These are phyloP conservation scores for Leptodirus hochenwartii DNA, from an alignment of 2,888 invertebrate genomes.

Conservation along the genomic window DNA sequence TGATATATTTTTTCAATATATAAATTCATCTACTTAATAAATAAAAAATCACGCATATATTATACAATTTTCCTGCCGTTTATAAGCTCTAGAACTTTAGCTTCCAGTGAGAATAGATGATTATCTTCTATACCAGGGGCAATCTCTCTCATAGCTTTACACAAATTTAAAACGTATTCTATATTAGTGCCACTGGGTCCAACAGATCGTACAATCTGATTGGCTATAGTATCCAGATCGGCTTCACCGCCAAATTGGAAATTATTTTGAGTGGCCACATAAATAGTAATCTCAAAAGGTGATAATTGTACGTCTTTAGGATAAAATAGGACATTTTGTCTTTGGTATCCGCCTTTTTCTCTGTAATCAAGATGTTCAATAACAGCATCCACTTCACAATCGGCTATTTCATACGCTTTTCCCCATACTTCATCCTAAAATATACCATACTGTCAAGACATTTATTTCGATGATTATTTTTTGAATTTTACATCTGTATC, in stretches of 20 bases:
- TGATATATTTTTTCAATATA: too few species aligned
- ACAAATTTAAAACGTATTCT: conserved; percentile 80
- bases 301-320: conserved; percentile 31
- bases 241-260: conserved; percentile 51
- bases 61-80: conserved; percentile 12
- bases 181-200: conserved; percentile 84
- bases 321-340: conserved; percentile 51
- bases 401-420: conserved; percentile 71
- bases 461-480: conserved; percentile 1
- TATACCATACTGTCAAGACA: conserved; percentile 2
- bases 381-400: conserved; percentile 47
- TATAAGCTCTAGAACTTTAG: conserved; percentile 29
- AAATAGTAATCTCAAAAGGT: conserved; percentile 55
- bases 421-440: conserved; percentile 63
- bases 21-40: too few species aligned
- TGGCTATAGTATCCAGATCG: conserved; percentile 58
- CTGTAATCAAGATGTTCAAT: conserved; percentile 70
- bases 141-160: conserved; percentile 54
- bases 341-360: conserved; percentile 84
- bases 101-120: conserved; percentile 59
- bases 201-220: conserved; percentile 48
- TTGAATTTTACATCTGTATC: conserved; percentile 22
- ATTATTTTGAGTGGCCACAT: conserved; percentile 68
- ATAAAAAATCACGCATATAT: too few species aligned
- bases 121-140: conserved; percentile 55